These are phyloP conservation scores for Ploceus nigricollis DNA, from an alignment of 2,113 vertebrate genomes.

Conservation along the genomic window DNA sequence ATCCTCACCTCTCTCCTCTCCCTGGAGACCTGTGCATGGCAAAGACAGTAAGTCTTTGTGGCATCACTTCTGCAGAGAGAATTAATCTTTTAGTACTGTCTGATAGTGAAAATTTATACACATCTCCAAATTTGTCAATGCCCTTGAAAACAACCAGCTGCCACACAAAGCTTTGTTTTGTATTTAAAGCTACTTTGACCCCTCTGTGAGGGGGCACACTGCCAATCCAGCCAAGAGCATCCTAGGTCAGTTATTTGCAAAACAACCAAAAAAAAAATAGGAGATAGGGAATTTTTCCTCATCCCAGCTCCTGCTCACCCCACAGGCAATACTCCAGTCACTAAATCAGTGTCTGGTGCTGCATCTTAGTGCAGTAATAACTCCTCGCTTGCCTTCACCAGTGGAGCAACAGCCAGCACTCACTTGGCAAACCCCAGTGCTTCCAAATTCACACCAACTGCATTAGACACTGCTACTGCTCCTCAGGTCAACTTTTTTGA, in stretches of 20 bases:
- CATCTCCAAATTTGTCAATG: neutral
- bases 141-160: neutral
- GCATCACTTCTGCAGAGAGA: neutral
- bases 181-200: neutral
- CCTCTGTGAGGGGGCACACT: neutral
- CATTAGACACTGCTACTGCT: neutral
- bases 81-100: neutral
- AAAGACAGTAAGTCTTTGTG: neutral
- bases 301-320: neutral
- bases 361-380: neutral
- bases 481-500: neutral
- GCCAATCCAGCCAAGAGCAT: neutral
- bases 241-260: neutral
- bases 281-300: neutral
- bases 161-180: neutral
- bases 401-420: neutral
- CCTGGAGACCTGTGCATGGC: neutral
- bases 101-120: neutral
- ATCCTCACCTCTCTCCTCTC: neutral
- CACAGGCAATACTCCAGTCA: neutral
- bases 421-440: neutral
- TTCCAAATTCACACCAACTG: neutral
- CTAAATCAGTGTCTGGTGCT: neutral
- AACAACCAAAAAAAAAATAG: neutral
- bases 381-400: rapidly evolving